Evolutionary conservation across 2,888 invertebrate genomes (phyloP).

Genomic region (Dione vanillae): DNA sequence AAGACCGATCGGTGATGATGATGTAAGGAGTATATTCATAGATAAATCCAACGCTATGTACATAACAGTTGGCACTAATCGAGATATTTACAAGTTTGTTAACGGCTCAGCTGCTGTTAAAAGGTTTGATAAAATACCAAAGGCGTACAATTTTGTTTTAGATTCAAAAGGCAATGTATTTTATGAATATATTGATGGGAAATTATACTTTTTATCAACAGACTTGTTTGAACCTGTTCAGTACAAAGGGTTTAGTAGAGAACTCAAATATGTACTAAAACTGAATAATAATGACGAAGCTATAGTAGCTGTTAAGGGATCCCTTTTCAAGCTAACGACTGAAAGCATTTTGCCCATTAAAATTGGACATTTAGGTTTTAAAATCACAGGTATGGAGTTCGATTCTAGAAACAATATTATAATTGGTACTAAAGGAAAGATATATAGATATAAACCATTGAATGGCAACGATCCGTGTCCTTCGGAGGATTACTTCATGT

Average conservation of each 20-base stretch:
- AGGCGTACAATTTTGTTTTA: conserved; percentile 72
- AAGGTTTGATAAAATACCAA: conserved; percentile 71
- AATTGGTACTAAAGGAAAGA: conserved; percentile 77
- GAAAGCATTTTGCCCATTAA: conserved; percentile 70
- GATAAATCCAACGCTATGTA: conserved; percentile 75
- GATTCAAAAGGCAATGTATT: conserved; percentile 72
- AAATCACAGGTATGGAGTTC: conserved; percentile 74
- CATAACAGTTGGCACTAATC: conserved; percentile 69
- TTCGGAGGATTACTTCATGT: conserved; percentile 76
- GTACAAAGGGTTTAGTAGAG: conserved; percentile 75
- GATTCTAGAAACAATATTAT: conserved; percentile 73
- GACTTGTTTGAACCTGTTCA: conserved; percentile 75
- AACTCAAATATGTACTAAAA: conserved; percentile 71
- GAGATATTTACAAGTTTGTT: conserved; percentile 71
- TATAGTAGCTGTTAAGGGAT: conserved; percentile 74
- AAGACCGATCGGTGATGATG: conserved; percentile 76
- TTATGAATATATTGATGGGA: conserved; percentile 76
- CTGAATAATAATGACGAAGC: conserved; percentile 73
- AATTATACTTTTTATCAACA: conserved; percentile 69
- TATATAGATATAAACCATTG: conserved; percentile 73
- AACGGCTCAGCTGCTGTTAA: conserved; percentile 75
- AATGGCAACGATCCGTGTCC: conserved; percentile 73
- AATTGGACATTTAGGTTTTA: conserved; percentile 72
- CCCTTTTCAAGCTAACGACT: conserved; percentile 64
- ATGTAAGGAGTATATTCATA: conserved; percentile 72